phyloP scores from a whole-genome alignment of 1,140 invertebrate species.

The Drosophila tsacasi region DNA sequence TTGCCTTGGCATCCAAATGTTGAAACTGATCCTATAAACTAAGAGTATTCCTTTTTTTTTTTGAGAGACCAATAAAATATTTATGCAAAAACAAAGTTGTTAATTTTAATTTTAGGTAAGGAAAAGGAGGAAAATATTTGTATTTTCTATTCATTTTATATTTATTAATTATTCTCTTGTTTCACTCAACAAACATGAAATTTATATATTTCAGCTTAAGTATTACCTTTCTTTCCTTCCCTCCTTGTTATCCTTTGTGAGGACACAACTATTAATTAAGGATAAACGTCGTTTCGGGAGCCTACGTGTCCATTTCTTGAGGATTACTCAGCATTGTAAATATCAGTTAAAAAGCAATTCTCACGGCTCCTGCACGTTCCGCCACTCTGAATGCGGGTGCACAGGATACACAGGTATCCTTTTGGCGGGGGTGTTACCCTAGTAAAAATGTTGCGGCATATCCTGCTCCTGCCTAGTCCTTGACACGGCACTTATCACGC shows the following conservation, averaged over 20 bases:
- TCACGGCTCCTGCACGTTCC: slow-evolving; percentile 27
- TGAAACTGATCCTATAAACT: slow-evolving; percentile 39
- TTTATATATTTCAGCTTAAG: background rate
- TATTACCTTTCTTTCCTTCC: background rate
- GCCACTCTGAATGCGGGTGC: slow-evolving; percentile 11
- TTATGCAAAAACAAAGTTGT: background rate
- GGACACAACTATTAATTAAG: slow-evolving; percentile 34
- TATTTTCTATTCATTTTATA: too few relatives aligned
- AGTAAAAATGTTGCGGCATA: slow-evolving; percentile 51
- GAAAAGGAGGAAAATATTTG: background rate
- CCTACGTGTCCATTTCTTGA: background rate
- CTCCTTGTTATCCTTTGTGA: slow-evolving; percentile 17
- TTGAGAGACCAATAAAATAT: slow-evolving; percentile 29
- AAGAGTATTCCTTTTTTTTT: slow-evolving; percentile 22
- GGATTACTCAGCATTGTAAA: slow-evolving; percentile 37
- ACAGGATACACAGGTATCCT: slow-evolving; percentile 2
- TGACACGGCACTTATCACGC: slow-evolving; percentile 75
- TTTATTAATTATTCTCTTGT: background rate
- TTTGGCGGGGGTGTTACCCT: slow-evolving; percentile 5
- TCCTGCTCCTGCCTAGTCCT: slow-evolving; percentile 41
- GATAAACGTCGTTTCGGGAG: slow-evolving; percentile 8
- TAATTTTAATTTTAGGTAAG: background rate
- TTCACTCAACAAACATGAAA: background rate
- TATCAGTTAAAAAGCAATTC: slow-evolving; percentile 13
- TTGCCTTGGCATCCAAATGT: slow-evolving; percentile 44